Evolutionary conservation across 2,888 invertebrate genomes (phyloP), one percentile per base, ranked within the genome.

Genomic region (Odontothrips loti): DNA sequence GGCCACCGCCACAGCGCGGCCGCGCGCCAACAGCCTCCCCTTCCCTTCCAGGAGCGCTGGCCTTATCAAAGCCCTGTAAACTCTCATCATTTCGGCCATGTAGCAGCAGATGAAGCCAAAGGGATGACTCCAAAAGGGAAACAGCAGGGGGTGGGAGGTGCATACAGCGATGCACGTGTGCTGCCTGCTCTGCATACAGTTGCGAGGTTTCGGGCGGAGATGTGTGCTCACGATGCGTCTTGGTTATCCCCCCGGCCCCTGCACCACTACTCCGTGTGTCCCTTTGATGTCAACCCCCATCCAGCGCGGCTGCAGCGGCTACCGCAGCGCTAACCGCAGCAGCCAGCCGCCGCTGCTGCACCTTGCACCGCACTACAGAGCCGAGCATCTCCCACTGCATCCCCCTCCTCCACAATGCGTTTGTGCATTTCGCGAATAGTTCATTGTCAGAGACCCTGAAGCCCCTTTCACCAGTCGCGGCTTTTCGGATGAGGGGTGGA

Each of bases 341-440:
- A 2, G 0, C 58, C 34, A 2, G 34, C 34, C 34, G 34, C 34
- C 34, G 6, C 34, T 6, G 34, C 34, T 43, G 34, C 34, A 43
- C 34, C 34, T 43, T 43, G 34, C 34, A 43, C 34, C 6, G 34
- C 34, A 43, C 34, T 43, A 43, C 34, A 43, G 34, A 43, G n/a
- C 34, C 2, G 34, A 58, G 20, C 58, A 58, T 58, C 58, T 58
- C 58, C 17, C 12, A 17, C 58, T 43, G 20, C 58, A 17, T 15
- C 58, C 58, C 58, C 58, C 58, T 10, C 68, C 23, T 12, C 8
- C 23, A 75, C 68, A 75, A 75, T 75, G 68, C 68, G 68, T 27
- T 75, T 75, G 68, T 75, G 68, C 68, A 75, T 75, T 75, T 75
- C 68, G 68, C 68, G 68, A 75, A 75, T 75, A 75, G 68, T 75